phyloP scores from a whole-genome alignment of 2,888 invertebrate genomes.

The Stratiomys singularior region DNA sequence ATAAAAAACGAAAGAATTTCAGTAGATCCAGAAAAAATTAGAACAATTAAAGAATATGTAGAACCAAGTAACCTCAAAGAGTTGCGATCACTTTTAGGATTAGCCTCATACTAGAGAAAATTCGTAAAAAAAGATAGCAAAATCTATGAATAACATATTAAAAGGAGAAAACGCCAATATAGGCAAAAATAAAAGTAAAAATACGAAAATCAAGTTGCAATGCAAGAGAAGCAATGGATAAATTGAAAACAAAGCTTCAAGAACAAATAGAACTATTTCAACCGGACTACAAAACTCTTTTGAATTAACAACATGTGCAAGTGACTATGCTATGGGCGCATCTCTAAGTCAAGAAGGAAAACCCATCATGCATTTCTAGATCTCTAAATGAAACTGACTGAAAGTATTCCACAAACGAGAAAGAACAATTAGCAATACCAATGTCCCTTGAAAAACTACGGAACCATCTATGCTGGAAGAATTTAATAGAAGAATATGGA shows the following conservation, averaged over 20 bases:
- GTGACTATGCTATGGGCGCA: constrained; percentile 56
- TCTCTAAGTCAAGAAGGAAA: constrained; percentile 54
- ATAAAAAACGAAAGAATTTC: constrained; percentile 42
- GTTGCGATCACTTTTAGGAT: constrained; percentile 52
- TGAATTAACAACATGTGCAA: constrained; percentile 58
- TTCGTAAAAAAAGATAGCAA: constrained; percentile 49
- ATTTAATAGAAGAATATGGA: constrained; percentile 50
- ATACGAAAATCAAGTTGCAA: constrained; percentile 48
- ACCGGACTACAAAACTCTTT: constrained; percentile 59
- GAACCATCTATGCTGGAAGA: constrained; percentile 58
- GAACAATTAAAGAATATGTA: constrained; percentile 51
- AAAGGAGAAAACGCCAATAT: constrained; percentile 50
- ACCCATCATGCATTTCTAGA: constrained; percentile 58
- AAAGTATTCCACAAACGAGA: constrained; percentile 59
- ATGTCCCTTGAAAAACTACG: constrained; percentile 60
- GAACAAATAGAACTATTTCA: constrained; percentile 46
- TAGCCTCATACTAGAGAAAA: constrained; percentile 48
- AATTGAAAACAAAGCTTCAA: constrained; percentile 7
- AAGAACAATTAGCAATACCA: constrained; percentile 59
- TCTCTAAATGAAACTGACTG: constrained; percentile 55
- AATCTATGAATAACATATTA: constrained; percentile 29
- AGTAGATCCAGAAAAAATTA: constrained; percentile 49
- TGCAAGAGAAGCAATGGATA: constrained; percentile 46
- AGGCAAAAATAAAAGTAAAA: constrained; percentile 52
- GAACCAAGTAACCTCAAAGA: constrained; percentile 52